Evolutionary conservation across 2,888 invertebrate species (phyloP), one percentile per base, ranked within the genome.

Genomic region (Penaeus monodon): DNA sequence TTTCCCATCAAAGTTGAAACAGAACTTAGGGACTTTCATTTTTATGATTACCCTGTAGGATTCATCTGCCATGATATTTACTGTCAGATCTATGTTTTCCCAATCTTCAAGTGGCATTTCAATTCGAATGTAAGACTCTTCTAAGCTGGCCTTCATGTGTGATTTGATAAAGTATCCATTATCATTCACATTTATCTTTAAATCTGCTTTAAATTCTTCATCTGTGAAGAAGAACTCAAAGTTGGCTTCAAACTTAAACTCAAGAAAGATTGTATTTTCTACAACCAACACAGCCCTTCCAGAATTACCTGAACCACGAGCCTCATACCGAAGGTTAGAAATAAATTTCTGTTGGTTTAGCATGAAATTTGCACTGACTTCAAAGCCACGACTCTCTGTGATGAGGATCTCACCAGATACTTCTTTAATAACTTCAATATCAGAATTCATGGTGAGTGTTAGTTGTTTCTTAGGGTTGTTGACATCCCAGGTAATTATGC

Each of bases 11-110:
- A 83, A n/a, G 49, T 87, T 79, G 38, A 79, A 87, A 64, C 86
- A 87, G 29, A 83, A 78, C 80, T 83, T 79, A 12, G 86, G 86
- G 24, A 82, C 82, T 63, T 87, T 63, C 29, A 87, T 38, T 12
- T 65, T 27, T 24, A 83, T 20, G 44, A 49, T n/a, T 7, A 63
- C 14, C 10, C 73, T 76, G 33, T 63, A 83, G 7, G 12, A 17
- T n/a, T 83, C 78, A 27, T 29, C 65, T 44, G 49, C 12, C 44
- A 68, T 8, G 27, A 74, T 73, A 65, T 12, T 83, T 12, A 87
- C 29, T 6, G 79, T 87, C 3, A 87, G 24, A 78, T 83, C 79
- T 44, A 87, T 73, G 12, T 57, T 79, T 17, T 83, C 76, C 38
- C 78, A 49, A 12, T 64, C 24, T 27, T 57, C 24, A 27, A 87